These are phyloP conservation scores for Oriolus oriolus DNA, from an alignment of 2,113 vertebrate genomes.

Conservation along the genomic window DNA sequence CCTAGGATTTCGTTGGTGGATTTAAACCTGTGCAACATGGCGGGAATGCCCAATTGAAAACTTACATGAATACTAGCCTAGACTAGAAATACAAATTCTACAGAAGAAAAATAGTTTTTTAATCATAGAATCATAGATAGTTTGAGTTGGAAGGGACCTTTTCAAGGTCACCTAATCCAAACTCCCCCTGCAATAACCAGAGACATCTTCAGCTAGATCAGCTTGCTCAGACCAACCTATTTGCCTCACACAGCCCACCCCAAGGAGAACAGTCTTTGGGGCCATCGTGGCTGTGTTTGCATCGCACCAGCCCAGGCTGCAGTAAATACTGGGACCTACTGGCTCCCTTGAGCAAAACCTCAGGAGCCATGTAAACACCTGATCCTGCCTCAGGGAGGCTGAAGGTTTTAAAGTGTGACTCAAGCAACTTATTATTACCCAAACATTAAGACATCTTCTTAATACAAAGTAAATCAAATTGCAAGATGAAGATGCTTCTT, in stretches of 20 bases:
- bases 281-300: background rate
- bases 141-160: background rate
- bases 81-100: background rate
- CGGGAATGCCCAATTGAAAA: background rate
- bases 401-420: background rate
- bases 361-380: background rate
- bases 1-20: background rate
- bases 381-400: background rate
- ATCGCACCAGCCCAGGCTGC: background rate
- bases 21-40: background rate
- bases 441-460: background rate
- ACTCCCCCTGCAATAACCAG: background rate
- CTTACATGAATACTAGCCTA: background rate
- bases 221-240: background rate
- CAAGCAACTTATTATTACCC: background rate
- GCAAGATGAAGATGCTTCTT: background rate
- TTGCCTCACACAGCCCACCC: background rate
- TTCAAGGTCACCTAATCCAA: background rate
- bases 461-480: background rate
- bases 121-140: background rate
- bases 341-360: background rate
- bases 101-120: background rate
- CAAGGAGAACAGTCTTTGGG: background rate
- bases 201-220: background rate
- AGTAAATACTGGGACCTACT: background rate